phyloP scores from a whole-genome alignment of 2,888 invertebrate genomes.

The Salticus scenicus region DNA sequence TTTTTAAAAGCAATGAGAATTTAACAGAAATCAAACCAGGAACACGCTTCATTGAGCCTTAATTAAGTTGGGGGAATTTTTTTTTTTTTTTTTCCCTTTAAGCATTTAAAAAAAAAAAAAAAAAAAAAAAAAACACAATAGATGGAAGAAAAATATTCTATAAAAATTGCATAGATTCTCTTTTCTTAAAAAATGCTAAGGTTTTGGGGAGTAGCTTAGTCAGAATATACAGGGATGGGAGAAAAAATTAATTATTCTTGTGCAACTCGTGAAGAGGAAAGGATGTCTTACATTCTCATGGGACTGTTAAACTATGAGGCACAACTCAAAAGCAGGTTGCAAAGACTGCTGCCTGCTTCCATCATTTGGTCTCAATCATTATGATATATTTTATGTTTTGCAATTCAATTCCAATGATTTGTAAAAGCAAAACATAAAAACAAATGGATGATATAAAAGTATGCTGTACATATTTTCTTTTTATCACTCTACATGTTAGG shows the following conservation, averaged over 20 bases:
- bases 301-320: constrained; percentile 64
- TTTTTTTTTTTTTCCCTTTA: not conserved
- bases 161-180: not conserved
- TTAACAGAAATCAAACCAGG: constrained; percentile 61
- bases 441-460: constrained; percentile 58
- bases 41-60: constrained; percentile 8
- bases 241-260: constrained; percentile 39
- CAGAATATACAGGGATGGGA: too few species aligned
- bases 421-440: constrained; percentile 60
- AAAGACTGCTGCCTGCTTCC: constrained; percentile 43
- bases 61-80: not conserved
- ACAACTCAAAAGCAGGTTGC: constrained; percentile 59
- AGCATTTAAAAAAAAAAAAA: not conserved
- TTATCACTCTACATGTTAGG: constrained; percentile 69
- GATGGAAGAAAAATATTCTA: not conserved
- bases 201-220: too few species aligned
- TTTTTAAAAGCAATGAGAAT: constrained; percentile 64
- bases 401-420: constrained; percentile 34
- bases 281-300: constrained; percentile 51
- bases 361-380: constrained; percentile 65
- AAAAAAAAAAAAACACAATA: not conserved
- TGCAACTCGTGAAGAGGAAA: constrained; percentile 52
- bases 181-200: not conserved
- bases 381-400: constrained; percentile 58
- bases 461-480: constrained; percentile 69